Base-by-base conservation (phyloP, 2,797 vertebrate genomes). In the Rhodeus uyekii region DNA sequence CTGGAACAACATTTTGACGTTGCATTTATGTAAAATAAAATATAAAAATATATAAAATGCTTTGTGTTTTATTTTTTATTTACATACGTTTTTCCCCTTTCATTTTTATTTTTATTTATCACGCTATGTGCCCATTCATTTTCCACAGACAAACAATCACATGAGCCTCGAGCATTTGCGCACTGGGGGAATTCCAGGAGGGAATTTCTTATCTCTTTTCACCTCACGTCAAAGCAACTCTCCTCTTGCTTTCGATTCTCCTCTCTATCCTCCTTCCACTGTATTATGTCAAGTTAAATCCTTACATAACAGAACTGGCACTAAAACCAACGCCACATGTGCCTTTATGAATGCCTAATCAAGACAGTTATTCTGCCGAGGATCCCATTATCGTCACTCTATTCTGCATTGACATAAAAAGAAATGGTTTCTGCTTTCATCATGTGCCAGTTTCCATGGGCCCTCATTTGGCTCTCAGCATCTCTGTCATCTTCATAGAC, bases 151-250 rank as follows among this genome's bases (percentile, higher is more conserved):
- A 24, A 24, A 16, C 36, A 44, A 18, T 44, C 38, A 32, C 13
- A 42, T 36, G 5, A n/a, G 16, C 63, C 19, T 76, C 16, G 18
- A 61, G 24, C 39, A 1, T 63, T 16, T 36, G 3, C 9, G n/a
- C 50, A 39, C 42, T 4, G 29, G 82, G 82, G 69, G 46, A 83
- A 84, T 79, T 79, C 82, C 82, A 79, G 3, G 27, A 64, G 48
- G 82, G 76, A 79, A 58, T 42, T 79, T 65, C 24, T 72, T 44
- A 16, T 34, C 24, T 73, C 19, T 36, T 7, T 29, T 19, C 4
- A 42, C 38, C n/a, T n/a, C 39, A 61, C 53, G 34, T 58, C 77
- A 79, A 24, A 36, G 36, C 38, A 34, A 34, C 22, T 60, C 38
- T 2, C 19, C 29, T 38, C 16, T 22, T 16, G 64, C 48, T 68